Base-by-base conservation (phyloP, 2,888 invertebrate species). In the Ischnus inquisitorius region DNA sequence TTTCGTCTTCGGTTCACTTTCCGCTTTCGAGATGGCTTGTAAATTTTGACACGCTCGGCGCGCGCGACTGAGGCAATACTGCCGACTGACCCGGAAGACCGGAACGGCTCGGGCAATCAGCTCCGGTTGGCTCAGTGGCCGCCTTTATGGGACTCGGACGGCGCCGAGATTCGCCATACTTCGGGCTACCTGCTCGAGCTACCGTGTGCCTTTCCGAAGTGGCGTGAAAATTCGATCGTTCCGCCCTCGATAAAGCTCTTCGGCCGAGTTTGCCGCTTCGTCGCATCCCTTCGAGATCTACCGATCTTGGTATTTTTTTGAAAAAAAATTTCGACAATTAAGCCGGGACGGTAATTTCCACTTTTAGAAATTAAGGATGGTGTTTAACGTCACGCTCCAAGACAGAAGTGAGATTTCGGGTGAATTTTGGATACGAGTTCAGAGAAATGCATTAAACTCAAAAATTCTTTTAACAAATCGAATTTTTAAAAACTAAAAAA, bases 141-240 rank as follows among this genome's bases (percentile, higher is more conserved):
- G 51, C 43, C 65, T 82, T 79, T 65, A 72, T 48, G 46, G 22
- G 72, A 75, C 14, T 41, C 64, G 39, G 69, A 12, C 43, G 83
- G 78, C 72, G 78, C 83, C 72, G 22, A 34, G 65, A 77, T 84
- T 83, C 78, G 79, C 71, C 72, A 77, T 60, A 71, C 62, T 62
- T 6, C n/a, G 10, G n/a, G 8, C 46, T 74, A 74, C 74, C 74
- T 74, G 74, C 62, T 62, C 5, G 14, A 25, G 5, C 72, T 62
- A 78, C 72, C 46, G 22, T 46, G 46, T 60, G 34, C 48, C 51
- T 64, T 48, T 79, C 41, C 67, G 48, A 54, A 85, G 80, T 78
- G 78, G 85, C 87, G 85, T 88, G 76, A 82, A 88, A 88, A 88
- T 86, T 67, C 48, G 46, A 86, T 82, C 78, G 81, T 88, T 83